These are phyloP conservation scores for Spodoptera exigua DNA, from an alignment of 2,888 invertebrate species.

Conservation along the genomic window DNA sequence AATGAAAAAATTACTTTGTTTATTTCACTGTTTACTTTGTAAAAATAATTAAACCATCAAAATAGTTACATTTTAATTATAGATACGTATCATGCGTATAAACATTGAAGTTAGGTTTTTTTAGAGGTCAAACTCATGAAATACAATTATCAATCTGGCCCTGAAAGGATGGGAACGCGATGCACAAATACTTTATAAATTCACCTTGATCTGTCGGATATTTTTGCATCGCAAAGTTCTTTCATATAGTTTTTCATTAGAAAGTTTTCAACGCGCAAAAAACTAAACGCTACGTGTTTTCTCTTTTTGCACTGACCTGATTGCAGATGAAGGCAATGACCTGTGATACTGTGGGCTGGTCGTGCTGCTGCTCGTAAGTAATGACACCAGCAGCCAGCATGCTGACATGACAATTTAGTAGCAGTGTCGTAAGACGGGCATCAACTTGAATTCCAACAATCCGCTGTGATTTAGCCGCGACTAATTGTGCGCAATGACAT, in stretches of 20 bases:
- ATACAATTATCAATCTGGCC: constrained; percentile 16
- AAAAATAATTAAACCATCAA: constrained; percentile 15
- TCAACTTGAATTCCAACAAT: constrained; percentile 20
- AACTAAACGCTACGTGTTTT: constrained; percentile 20
- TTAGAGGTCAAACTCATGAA: constrained; percentile 8
- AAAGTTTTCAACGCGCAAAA: constrained; percentile 45
- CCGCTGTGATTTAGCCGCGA: not conserved
- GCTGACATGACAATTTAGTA: constrained; percentile 4
- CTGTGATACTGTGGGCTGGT: constrained; percentile 13
- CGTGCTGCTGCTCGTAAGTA: constrained; percentile 12
- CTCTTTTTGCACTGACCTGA: constrained; percentile 38
- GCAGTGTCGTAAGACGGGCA: constrained; percentile 10
- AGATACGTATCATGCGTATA: too few relatives aligned
- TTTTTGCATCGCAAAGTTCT: constrained; percentile 5
- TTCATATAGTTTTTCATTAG: constrained; percentile 42
- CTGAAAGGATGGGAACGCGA: constrained; percentile 1
- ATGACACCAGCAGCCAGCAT: not conserved
- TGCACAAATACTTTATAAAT: constrained; percentile 15
- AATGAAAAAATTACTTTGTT: constrained; percentile 31
- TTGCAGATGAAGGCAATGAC: constrained; percentile 9
- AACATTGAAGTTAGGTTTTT: too few relatives aligned
- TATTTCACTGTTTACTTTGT: constrained; percentile 20
- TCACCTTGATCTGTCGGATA: constrained; percentile 36
- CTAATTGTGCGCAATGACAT: constrained; percentile 37
- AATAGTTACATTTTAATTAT: constrained; percentile 5